phyloP scores from a whole-genome alignment of 2,113 vertebrate genomes.

The Terrapene triunguis region DNA sequence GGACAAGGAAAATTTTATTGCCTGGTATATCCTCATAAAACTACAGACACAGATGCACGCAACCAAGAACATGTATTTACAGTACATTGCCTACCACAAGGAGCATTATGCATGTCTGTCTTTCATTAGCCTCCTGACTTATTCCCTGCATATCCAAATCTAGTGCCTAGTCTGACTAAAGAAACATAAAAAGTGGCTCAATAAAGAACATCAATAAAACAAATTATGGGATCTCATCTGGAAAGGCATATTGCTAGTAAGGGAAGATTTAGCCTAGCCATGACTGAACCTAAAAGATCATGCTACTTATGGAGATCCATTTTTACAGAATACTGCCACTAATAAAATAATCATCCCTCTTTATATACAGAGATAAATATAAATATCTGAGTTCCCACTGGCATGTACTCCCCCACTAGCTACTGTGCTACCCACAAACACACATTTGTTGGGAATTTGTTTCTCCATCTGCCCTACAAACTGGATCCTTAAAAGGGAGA shows the following conservation, averaged over 20 bases:
- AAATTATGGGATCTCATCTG: neutral
- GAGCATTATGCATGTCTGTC: neutral
- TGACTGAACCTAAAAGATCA: neutral
- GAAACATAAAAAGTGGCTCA: neutral
- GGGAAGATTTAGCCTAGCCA: neutral
- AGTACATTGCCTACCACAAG: neutral
- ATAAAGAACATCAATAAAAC: slow-evolving; percentile 47
- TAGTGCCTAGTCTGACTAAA: neutral
- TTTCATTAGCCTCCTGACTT: neutral
- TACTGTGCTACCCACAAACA: neutral
- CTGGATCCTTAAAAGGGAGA: neutral
- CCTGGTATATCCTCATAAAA: neutral
- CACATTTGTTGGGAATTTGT: neutral
- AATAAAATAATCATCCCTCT: neutral
- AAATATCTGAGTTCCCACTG: neutral
- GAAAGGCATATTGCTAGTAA: neutral
- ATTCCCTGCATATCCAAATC: slow-evolving; percentile 14
- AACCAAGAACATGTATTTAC: neutral
- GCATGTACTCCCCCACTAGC: neutral
- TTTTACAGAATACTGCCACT: neutral
- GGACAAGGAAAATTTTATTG: neutral
- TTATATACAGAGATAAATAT: neutral
- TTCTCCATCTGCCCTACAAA: slow-evolving; percentile 3
- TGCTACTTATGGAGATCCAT: neutral
- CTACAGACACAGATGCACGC: neutral